phyloP scores from a whole-genome alignment of 2,113 vertebrate species.

The Prionailurus viverrinus region DNA sequence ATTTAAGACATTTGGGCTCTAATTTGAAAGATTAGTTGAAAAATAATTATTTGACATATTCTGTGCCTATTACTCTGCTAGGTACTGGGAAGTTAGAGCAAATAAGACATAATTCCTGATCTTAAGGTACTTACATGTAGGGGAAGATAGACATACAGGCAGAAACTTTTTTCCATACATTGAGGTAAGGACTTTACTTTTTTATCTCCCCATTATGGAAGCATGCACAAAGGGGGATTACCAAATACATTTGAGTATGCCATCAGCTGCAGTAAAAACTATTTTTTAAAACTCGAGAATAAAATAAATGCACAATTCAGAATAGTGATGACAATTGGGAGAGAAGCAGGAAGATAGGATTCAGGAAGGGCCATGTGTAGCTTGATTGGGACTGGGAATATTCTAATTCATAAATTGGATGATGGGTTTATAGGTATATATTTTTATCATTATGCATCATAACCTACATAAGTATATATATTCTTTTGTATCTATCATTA shows the following conservation, averaged over 20 bases:
- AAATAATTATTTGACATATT: conserved; percentile 11
- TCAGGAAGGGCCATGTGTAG: too few species aligned
- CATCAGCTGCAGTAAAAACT: not conserved
- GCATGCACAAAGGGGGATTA: not conserved
- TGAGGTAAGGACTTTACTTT: not conserved
- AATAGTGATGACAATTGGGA: not conserved
- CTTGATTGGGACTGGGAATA: not conserved
- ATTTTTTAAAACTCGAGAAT: conserved; percentile 14
- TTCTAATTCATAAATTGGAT: conserved; percentile 21
- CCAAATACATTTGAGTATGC: not conserved
- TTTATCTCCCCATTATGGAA: not conserved
- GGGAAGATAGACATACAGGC: not conserved
- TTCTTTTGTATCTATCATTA: conserved; percentile 33
- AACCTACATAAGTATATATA: not conserved
- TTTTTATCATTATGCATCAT: conserved; percentile 23
- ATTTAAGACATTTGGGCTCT: conserved; percentile 7
- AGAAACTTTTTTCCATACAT: not conserved
- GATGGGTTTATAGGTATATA: not conserved
- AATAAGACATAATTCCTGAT: not conserved
- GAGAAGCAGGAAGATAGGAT: not conserved
- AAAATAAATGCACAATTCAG: conserved; percentile 28
- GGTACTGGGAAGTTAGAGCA: not conserved
- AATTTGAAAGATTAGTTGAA: conserved; percentile 57
- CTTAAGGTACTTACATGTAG: not conserved
- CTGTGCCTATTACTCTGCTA: not conserved